Evolutionary conservation across 1,140 invertebrate genomes (phyloP).

Genomic region (Globodera ellingtonae): DNA sequence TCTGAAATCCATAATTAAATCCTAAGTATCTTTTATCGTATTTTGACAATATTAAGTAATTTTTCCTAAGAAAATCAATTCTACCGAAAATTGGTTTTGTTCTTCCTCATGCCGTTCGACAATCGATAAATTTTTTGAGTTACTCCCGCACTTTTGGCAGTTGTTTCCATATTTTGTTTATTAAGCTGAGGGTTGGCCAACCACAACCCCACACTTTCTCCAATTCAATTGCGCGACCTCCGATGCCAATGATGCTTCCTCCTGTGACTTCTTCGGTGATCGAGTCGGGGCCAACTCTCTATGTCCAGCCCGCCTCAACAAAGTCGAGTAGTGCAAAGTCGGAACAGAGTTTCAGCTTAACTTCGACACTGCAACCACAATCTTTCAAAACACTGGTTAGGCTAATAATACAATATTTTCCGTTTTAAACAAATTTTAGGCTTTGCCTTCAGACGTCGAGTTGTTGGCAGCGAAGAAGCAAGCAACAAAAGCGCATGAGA

Average conservation of each 20-base stretch:
- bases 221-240: not conserved
- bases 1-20: not conserved
- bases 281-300: slow-evolving; percentile 41
- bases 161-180: not conserved
- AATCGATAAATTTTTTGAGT: too few relatives aligned
- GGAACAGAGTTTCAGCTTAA: slow-evolving; percentile 14
- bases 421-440: slow-evolving; percentile 36
- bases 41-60: too few relatives aligned
- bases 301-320: slow-evolving; percentile 29
- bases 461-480: slow-evolving; percentile 51
- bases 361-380: slow-evolving; percentile 30
- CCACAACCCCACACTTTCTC: slow-evolving; percentile 1
- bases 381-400: slow-evolving; percentile 15
- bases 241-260: slow-evolving; percentile 13
- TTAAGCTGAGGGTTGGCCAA: slow-evolving; percentile 30
- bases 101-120: too few relatives aligned
- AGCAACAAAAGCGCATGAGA: slow-evolving; percentile 50
- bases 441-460: slow-evolving; percentile 58
- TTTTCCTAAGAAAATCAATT: too few relatives aligned
- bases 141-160: not conserved
- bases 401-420: not conserved
- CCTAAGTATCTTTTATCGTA: too few relatives aligned
- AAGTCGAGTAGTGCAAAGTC: slow-evolving; percentile 22
- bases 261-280: slow-evolving; percentile 41
- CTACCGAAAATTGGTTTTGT: too few relatives aligned